These are phyloP conservation scores for Oryctolagus cuniculus DNA, from an alignment of 2,113 vertebrate genomes.

Conservation along the genomic window mOryCun1.1 NC_091445.1:83196001-83196500, in stretches of 20 bases:
- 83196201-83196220: neutral
- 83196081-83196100: slow-evolving; percentile 99
- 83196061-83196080: slow-evolving; percentile 98
- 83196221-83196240: neutral
- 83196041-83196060: slow-evolving; percentile 98
- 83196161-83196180: slow-evolving; percentile 3
- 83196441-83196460: slow-evolving; percentile 43
- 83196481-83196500: neutral
- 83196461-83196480: neutral
- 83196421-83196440: neutral
- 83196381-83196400: slow-evolving; percentile 26
- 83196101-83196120: slow-evolving; percentile 91
- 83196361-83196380: neutral
- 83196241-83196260: slow-evolving; percentile 43
- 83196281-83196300: neutral
- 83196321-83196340: neutral
- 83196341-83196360: neutral
- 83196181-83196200: slow-evolving; percentile 17
- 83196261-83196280: neutral
- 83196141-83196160: slow-evolving; percentile 47
- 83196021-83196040: slow-evolving; percentile 96
- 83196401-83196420: neutral
- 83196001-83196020: slow-evolving; percentile 90
- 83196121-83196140: neutral
- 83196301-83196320: neutral